Conservation (phyloP, 2,888 invertebrate species). For the Mimumesa dahlbomi region DNA sequence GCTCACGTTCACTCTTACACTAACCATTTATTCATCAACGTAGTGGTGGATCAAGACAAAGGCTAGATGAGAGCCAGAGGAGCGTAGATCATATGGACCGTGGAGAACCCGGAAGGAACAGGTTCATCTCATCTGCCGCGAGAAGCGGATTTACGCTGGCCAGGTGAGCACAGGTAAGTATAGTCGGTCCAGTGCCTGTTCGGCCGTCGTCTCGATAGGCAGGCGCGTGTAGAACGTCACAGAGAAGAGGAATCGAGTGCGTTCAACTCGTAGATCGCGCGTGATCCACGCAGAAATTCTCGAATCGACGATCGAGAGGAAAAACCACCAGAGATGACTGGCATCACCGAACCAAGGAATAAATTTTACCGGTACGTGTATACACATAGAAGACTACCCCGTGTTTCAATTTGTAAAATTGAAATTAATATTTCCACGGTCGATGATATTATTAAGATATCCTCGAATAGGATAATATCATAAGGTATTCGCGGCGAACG, state of each 20-base stretch:
- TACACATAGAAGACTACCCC: no score
- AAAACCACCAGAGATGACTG: conserved; percentile 19
- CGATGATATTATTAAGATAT: no score
- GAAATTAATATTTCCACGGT: no score
- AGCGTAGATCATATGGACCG: conserved; percentile 15
- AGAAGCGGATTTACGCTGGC: conserved; percentile 51
- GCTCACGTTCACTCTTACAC: no score
- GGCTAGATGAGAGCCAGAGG: neutral
- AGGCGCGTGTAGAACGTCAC: conserved; percentile 30
- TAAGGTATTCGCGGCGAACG: no score
- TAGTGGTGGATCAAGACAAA: no score
- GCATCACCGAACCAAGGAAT: conserved; percentile 13
- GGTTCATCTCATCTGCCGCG: conserved; percentile 60
- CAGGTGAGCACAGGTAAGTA: conserved; percentile 63
- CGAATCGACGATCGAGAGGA: conserved; percentile 3
- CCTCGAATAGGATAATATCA: no score
- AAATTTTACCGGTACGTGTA: neutral
- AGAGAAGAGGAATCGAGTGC: conserved; percentile 48
- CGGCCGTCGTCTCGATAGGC: conserved; percentile 61
- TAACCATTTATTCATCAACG: no score
- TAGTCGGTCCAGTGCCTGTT: conserved; percentile 60
- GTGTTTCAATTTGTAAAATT: no score
- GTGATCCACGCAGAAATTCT: conserved; percentile 31
- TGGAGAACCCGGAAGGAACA: conserved; percentile 62
- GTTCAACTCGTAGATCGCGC: conserved; percentile 55